These are phyloP conservation scores for Scolopax rusticola DNA, from an alignment of 2,797 vertebrate genomes.

Conservation along the genomic window DNA sequence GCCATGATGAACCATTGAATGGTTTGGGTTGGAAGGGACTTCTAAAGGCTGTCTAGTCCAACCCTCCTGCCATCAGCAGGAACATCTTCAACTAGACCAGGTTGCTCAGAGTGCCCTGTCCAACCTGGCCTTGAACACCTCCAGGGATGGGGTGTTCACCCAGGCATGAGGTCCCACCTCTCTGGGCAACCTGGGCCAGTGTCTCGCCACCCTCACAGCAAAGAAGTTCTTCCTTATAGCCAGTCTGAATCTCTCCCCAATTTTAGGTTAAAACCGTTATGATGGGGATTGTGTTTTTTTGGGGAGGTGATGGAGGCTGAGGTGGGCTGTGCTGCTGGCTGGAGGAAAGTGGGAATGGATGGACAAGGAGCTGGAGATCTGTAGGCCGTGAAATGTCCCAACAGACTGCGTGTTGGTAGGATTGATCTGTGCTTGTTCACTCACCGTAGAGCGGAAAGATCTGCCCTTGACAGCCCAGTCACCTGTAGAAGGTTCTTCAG, in stretches of 20 bases:
- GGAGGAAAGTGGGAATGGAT: neutral
- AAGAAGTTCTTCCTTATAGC: accelerated
- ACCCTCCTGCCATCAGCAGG: accelerated
- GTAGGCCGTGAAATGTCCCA: accelerated
- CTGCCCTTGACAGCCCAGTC: too few species aligned
- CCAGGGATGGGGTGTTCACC: too few species aligned
- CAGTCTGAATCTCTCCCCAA: accelerated
- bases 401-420: neutral
- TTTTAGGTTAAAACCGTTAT: neutral
- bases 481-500: too few species aligned
- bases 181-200: neutral
- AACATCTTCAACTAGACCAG: neutral
- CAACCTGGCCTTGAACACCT: neutral
- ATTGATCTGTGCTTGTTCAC: too few species aligned
- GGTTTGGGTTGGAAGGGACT: neutral
- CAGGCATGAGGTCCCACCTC: neutral
- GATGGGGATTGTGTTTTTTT: accelerated
- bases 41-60: accelerated
- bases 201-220: accelerated
- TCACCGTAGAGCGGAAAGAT: too few species aligned
- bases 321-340: accelerated
- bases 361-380: neutral
- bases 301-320: neutral
- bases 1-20: neutral
- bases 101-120: accelerated